phyloP scores from a whole-genome alignment of 2,797 vertebrate species.

The Protonibea diacanthus region DNA sequence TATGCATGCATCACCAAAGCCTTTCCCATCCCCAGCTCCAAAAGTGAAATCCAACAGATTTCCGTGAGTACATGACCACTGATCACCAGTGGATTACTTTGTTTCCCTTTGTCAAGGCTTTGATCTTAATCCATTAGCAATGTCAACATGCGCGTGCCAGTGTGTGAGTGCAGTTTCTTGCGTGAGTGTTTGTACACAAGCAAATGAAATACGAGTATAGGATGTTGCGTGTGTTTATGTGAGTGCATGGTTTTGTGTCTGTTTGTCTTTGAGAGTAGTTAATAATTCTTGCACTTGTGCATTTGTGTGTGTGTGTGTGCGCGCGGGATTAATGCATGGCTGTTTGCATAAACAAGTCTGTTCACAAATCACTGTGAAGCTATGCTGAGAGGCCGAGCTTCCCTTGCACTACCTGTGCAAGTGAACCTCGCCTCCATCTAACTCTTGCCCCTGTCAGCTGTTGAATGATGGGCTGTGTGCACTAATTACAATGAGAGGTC shows the following conservation, averaged over 20 bases:
- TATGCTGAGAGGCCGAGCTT: not conserved
- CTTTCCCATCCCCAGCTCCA: constrained; percentile 82
- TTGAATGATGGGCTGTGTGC: constrained; percentile 18
- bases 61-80: constrained; percentile 73
- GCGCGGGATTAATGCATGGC: constrained; percentile 5
- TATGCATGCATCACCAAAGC: constrained; percentile 78
- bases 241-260: not conserved
- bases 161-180: not conserved
- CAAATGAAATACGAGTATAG: not conserved
- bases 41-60: constrained; percentile 84
- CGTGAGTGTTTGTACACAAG: not conserved
- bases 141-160: not conserved
- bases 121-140: constrained; percentile 14
- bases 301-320: not conserved
- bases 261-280: not conserved
- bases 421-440: constrained; percentile 1
- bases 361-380: constrained; percentile 9
- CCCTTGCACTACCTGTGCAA: constrained; percentile 8
- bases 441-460: constrained; percentile 7
- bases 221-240: not conserved
- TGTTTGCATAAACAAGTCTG: not conserved
- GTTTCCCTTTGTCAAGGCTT: not conserved
- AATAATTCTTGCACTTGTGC: not conserved
- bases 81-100: not conserved
- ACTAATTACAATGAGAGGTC: constrained; percentile 20